Base-by-base conservation (phyloP, 2,888 invertebrate genomes). In the Magallana nippona region DNA sequence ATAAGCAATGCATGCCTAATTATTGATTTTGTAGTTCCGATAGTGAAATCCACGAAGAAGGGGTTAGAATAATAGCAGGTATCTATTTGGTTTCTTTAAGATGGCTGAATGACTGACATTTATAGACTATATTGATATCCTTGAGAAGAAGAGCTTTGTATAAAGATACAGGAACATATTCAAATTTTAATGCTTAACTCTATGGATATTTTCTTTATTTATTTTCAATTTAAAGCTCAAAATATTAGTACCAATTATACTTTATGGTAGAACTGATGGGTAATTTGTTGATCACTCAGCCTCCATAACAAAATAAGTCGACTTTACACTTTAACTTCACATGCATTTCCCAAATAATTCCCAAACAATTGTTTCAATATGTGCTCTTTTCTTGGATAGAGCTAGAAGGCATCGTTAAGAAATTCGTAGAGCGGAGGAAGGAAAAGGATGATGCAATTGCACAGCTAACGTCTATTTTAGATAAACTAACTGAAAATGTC, bases 361-460 rank as follows among this genome's bases (percentile, higher is more conserved):
- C 60, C 60, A 60, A 60, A 19, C 17, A 60, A 19, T 19, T 8
- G n/a, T 17, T 60, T n/a, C 10, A 60, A 17, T 60, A 10, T 60
- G 13, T 71, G 10, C 44, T 44, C 44, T 44, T 44, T 44, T 44
- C 3, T 44, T 44, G 44, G 44, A 44, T 71, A 71, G 71, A 71
- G 13, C 17, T 71, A 27, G 71, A 71, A 27, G 19, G 71, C 27
- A 71, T 71, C 27, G 71, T 71, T 17, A 32, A 71, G 71, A 71
- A 71, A 15, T 71, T 71, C 27, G 32, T 32, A 27, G 27, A 71
- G 13, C 22, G 71, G 27, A 22, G 71, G 71, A 71, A 71, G 3
- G 71, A 71, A 71, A 71, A 71, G 15, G 71, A 71, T 10, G 71
- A 71, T 19, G 71, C 32, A 22, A 71, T 71, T 27, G 27, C 2